phyloP scores from a whole-genome alignment of 2,888 invertebrate genomes.

The Calameuta filiformis region DNA sequence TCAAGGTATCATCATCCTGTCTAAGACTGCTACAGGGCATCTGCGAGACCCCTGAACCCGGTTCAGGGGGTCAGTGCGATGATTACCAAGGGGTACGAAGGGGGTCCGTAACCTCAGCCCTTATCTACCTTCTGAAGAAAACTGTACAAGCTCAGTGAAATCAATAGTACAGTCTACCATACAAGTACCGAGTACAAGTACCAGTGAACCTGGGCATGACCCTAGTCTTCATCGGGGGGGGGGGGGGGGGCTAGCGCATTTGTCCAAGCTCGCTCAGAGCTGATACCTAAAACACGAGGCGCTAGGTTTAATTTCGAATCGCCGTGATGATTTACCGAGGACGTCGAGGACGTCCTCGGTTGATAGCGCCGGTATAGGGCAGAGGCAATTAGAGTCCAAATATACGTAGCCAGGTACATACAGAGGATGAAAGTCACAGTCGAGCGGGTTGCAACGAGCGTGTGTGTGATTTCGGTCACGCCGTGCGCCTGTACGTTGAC shows the following conservation, averaged over 20 bases:
- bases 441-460: constrained; percentile 60
- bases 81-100: neutral
- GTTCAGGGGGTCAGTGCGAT: neutral
- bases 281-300: neutral
- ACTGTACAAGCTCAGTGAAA: neutral
- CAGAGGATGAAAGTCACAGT: constrained; percentile 55
- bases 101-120: neutral
- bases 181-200: neutral
- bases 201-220: neutral
- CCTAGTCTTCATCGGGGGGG: neutral
- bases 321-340: neutral
- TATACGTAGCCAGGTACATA: constrained; percentile 35
- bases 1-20: neutral
- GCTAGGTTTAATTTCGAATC: neutral
- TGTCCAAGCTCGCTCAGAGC: neutral
- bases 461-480: constrained; percentile 65
- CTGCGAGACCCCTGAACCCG: neutral
- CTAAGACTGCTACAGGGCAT: neutral
- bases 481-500: constrained; percentile 65
- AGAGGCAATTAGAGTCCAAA: constrained; percentile 58
- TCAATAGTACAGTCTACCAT: neutral
- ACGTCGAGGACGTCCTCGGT: constrained; percentile 14
- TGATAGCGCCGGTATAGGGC: constrained; percentile 18
- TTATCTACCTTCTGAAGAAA: neutral
- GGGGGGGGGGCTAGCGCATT: neutral